Evolutionary conservation across 2,113 vertebrate species (phyloP), one percentile per base, ranked within the genome.

Genomic region (Tychaedon coryphoeus): DNA sequence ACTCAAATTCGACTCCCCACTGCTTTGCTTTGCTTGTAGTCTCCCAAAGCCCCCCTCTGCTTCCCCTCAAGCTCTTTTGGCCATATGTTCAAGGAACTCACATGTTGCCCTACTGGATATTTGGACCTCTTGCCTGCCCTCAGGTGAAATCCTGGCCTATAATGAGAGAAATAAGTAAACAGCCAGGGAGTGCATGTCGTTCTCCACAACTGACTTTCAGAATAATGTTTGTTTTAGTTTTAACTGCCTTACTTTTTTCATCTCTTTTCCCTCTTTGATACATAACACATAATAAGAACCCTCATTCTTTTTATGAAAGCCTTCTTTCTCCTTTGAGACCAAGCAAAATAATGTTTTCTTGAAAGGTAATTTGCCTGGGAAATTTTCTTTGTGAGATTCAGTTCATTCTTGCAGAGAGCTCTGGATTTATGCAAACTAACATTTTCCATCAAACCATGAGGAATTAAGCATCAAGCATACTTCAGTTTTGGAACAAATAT

Each of bases 351-450:
- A 42, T 74, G 31, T 43, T 94, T 94, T 93, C 48, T 69, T 72
- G 88, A 69, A 66, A 94, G 58, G 38, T 54, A 96, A 90, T 96
- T 96, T 93, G 10, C 71, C 75, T 95, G 65, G 69, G 82, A 57
- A 71, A 73, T 40, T 95, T 83, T 61, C 38, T 95, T 91, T 81
- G n/a, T 90, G 53, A 45, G 79, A 94, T 73, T 93, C 67, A 67
- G 15, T 60, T 25, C 26, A 33, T 62, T 88, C n/a, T 88, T 81
- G 48, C 62, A 90, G 90, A 79, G 40, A 81, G 26, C 26, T 85
- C 54, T 90, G 40, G 66, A 89, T 83, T 97, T 76, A 87, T 62
- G 75, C 28, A 94, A 69, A 91, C 10, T 86, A 83, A 70, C 40
- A 73, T 79, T 94, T 96, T 91, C 69, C 29, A 66, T 87, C 24